Evolutionary conservation across 2,113 vertebrate species (phyloP).

Genomic region (Parotia lawesii): DNA sequence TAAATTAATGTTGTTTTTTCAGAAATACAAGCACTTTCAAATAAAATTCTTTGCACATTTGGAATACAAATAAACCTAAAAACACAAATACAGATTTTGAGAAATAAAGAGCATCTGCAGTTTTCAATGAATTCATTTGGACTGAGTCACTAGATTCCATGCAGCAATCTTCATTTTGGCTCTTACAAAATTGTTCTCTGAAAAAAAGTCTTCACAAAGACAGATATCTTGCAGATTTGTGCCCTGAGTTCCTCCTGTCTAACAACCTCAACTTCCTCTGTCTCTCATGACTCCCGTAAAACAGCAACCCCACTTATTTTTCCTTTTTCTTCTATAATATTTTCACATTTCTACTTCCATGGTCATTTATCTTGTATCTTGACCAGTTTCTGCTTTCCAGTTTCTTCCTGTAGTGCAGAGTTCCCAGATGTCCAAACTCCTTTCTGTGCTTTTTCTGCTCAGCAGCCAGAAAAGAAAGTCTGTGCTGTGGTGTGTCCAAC

Average conservation of each 20-base stretch:
- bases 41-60: neutral
- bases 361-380: neutral
- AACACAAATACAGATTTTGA: neutral
- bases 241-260: neutral
- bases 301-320: neutral
- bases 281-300: neutral
- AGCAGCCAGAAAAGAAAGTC: neutral
- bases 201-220: neutral
- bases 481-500: neutral
- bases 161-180: neutral
- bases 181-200: neutral
- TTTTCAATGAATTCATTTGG: neutral
- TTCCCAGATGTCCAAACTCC: neutral
- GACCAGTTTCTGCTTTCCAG: neutral
- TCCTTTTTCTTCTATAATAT: neutral
- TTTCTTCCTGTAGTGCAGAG: neutral
- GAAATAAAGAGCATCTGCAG: neutral
- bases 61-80: neutral
- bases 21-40: neutral
- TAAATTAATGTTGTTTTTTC: neutral
- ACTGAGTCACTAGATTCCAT: neutral
- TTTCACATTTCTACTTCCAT: neutral
- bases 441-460: neutral
- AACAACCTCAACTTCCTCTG: neutral
- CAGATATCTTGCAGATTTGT: neutral